phyloP scores from a whole-genome alignment of 2,888 invertebrate genomes.

The Cantharis nigra region DNA sequence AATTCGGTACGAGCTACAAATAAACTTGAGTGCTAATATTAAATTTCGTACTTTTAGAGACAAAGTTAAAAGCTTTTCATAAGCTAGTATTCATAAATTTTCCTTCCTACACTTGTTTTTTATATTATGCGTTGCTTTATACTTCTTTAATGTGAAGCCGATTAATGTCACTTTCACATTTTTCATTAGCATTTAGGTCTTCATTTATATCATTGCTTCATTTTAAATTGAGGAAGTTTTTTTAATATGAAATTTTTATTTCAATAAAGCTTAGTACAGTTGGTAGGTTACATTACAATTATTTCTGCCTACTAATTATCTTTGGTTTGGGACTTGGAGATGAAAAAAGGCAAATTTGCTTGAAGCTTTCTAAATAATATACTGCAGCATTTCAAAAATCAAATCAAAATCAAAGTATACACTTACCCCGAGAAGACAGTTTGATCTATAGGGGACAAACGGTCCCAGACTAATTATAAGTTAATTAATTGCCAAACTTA shows the following conservation, averaged over 20 bases:
- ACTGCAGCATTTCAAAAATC: no score
- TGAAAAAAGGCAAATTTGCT: background rate
- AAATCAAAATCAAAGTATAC: no score
- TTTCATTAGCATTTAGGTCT: background rate
- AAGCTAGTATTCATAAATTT: conserved; percentile 23
- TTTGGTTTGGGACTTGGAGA: background rate
- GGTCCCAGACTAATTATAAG: no score
- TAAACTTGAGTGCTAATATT: conserved; percentile 11
- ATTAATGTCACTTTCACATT: background rate
- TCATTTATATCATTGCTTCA: background rate
- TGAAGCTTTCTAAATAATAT: no score
- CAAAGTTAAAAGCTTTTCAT: conserved; percentile 24
- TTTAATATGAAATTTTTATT: background rate
- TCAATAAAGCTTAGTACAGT: background rate
- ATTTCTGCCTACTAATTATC: background rate
- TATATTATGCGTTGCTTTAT: background rate
- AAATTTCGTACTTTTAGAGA: conserved; percentile 21
- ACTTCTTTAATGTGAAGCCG: background rate
- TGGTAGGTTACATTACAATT: background rate
- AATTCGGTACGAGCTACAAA: background rate
- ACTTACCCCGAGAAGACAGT: no score
- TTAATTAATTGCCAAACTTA: no score
- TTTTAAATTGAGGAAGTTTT: background rate
- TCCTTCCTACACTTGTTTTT: conserved; percentile 6
- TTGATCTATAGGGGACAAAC: no score